Percentiles rank a stretch among this genome's conserved stretches.
Conservation (phyloP, 2,797 vertebrate species). For the Cirrhinus molitorella region DNA sequence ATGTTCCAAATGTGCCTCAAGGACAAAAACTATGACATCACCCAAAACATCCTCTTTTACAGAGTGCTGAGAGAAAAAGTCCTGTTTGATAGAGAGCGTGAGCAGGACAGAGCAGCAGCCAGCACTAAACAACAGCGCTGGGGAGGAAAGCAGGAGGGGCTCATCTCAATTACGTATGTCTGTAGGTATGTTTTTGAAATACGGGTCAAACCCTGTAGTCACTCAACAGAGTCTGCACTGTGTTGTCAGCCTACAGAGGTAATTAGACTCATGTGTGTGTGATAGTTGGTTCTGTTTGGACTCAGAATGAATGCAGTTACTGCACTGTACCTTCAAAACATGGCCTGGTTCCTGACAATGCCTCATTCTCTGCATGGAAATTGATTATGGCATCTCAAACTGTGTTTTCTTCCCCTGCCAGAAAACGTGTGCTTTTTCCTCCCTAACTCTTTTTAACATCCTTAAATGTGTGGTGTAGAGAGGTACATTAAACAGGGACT, state of each 20-base stretch:
- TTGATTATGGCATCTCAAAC: constrained; percentile 81
- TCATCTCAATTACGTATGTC: constrained; percentile 79
- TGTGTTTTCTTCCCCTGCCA: constrained; percentile 78
- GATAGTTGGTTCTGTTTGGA: constrained; percentile 77
- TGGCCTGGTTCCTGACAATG: constrained; percentile 76
- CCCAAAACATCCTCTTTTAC: not conserved
- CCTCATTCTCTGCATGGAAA: constrained; percentile 73
- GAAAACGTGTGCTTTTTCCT: constrained; percentile 67
- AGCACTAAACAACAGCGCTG: constrained; percentile 30
- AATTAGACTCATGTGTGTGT: constrained; percentile 80
- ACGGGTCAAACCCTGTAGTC: constrained; percentile 77
- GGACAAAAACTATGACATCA: constrained; percentile 17
- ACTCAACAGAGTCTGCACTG: constrained; percentile 75
- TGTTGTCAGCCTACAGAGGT: constrained; percentile 74
- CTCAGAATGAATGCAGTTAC: constrained; percentile 72
- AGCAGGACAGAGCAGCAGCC: not conserved
- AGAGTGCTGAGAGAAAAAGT: not conserved
- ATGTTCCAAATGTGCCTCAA: not conserved
- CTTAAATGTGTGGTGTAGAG: constrained; percentile 52
- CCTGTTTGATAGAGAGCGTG: constrained; percentile 16
- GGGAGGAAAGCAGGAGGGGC: constrained; percentile 68
- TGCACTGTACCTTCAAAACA: constrained; percentile 76
- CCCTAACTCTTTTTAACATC: constrained; percentile 64
- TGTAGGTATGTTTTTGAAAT: constrained; percentile 76
- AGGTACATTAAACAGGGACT: constrained; percentile 69